These are phyloP conservation scores for Plebejus anna DNA, from an alignment of 2,888 invertebrate species.

Conservation along the genomic window DNA sequence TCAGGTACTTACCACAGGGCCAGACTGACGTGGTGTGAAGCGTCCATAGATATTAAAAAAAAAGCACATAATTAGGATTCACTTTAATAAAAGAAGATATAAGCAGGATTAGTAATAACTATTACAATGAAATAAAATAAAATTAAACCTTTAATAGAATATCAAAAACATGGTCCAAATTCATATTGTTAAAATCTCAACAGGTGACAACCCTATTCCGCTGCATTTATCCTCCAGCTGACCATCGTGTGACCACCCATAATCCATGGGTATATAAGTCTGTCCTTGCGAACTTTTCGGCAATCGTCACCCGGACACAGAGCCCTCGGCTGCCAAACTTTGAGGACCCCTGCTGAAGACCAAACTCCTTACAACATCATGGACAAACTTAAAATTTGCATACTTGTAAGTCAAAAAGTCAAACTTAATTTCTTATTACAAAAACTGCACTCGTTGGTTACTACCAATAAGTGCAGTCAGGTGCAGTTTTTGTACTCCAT, in stretches of 20 bases:
- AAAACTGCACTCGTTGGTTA: no score
- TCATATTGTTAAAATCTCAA: neutral
- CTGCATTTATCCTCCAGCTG: slow-evolving; percentile 36
- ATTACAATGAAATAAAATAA: no score
- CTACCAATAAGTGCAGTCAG: no score
- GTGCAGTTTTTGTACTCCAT: no score
- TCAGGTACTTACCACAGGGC: no score
- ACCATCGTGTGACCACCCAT: slow-evolving; percentile 33
- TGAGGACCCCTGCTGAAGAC: neutral
- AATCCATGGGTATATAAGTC: slow-evolving; percentile 55
- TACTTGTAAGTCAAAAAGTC: slow-evolving; percentile 53
- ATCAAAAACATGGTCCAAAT: neutral
- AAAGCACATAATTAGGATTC: no score
- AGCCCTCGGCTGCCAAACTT: neutral
- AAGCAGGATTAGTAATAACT: no score
- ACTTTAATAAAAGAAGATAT: no score
- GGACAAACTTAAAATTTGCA: slow-evolving; percentile 47
- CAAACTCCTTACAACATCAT: slow-evolving; percentile 46
- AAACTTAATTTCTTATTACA: neutral
- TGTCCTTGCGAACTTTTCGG: slow-evolving; percentile 53
- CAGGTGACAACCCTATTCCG: slow-evolving; percentile 47
- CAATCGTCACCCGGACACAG: slow-evolving; percentile 44
- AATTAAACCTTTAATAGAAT: neutral
- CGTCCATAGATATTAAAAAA: no score
- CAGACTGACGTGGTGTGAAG: no score